Evolutionary conservation across 2,797 vertebrate species (phyloP).

Genomic region (Adrianichthys oophorus): DNA sequence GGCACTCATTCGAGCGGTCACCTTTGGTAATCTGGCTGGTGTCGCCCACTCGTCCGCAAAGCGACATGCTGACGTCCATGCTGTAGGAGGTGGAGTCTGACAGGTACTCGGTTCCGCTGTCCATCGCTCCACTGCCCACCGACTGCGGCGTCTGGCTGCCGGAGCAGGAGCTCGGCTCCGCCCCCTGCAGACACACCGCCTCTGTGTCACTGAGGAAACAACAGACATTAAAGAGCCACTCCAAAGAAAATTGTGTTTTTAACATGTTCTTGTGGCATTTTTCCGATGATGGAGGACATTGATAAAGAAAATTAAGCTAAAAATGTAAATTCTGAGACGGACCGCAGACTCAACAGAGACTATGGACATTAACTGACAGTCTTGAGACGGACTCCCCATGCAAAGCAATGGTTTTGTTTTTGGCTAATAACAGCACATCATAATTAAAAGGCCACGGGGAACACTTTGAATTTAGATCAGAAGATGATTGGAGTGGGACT

Average conservation of each 20-base stretch:
- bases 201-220: constrained; percentile 74
- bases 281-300: too few species aligned
- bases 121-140: constrained; percentile 64
- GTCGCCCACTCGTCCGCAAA: constrained; percentile 86
- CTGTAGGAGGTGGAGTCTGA: constrained; percentile 67
- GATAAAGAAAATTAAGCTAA: neutral
- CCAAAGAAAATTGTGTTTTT: too few species aligned
- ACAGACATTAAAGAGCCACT: neutral
- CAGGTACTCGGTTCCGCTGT: constrained; percentile 71
- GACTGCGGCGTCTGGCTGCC: constrained; percentile 75
- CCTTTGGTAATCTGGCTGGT: constrained; percentile 83
- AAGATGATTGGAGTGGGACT: too few species aligned
- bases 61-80: constrained; percentile 82
- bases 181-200: constrained; percentile 48
- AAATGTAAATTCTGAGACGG: neutral
- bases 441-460: too few species aligned
- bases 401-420: too few species aligned
- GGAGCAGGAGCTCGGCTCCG: constrained; percentile 63
- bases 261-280: too few species aligned
- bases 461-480: too few species aligned
- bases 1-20: neutral
- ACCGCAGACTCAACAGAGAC: too few species aligned
- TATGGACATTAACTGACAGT: too few species aligned
- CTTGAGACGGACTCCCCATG: too few species aligned
- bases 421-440: too few species aligned